Conservation (phyloP, 37 sponge, comb jelly and placozoan genomes). For the Cladorhizidae sp. region DNA sequence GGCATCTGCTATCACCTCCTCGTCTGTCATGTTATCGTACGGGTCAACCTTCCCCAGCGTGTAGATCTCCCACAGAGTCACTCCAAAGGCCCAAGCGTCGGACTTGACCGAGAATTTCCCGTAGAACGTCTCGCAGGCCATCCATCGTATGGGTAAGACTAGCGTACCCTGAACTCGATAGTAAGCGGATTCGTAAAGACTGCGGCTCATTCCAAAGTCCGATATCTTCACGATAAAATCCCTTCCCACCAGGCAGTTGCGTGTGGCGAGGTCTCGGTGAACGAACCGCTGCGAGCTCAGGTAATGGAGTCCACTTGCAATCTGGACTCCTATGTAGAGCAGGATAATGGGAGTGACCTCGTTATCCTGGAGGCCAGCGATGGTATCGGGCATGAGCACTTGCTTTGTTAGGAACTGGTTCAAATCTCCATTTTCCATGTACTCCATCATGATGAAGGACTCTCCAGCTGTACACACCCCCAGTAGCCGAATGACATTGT, state of each 20-base stretch:
- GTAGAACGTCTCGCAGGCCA: slow-evolving; percentile 89
- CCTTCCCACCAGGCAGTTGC: slow-evolving; percentile 90
- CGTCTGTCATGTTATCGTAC: slow-evolving; percentile 77
- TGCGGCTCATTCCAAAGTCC: slow-evolving; percentile 90
- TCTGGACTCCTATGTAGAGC: slow-evolving; percentile 75
- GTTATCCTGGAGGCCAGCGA: slow-evolving; percentile 61
- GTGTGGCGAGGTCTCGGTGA: slow-evolving; percentile 84
- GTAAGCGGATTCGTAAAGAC: slow-evolving; percentile 79
- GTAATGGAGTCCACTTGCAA: slow-evolving; percentile 86
- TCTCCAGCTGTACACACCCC: slow-evolving; percentile 58
- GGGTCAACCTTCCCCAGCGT: slow-evolving; percentile 76
- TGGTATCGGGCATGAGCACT: slow-evolving; percentile 39
- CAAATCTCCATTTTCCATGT: slow-evolving; percentile 95
- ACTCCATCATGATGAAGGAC: slow-evolving; percentile 94
- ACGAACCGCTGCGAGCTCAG: slow-evolving; percentile 72
- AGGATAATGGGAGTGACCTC: slow-evolving; percentile 71
- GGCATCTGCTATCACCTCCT: slow-evolving; percentile 86
- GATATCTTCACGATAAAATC: slow-evolving; percentile 85
- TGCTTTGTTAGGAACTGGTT: slow-evolving; percentile 88
- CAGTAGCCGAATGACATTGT: slow-evolving; percentile 73
- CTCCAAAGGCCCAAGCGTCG: slow-evolving; percentile 89
- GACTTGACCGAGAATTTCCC: slow-evolving; percentile 88
- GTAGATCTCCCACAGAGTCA: slow-evolving; percentile 84
- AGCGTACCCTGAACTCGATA: slow-evolving; percentile 71
- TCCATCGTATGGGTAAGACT: slow-evolving; percentile 82